Evolutionary conservation across 2,888 invertebrate species (phyloP).

Genomic region (Metalampra italica): DNA sequence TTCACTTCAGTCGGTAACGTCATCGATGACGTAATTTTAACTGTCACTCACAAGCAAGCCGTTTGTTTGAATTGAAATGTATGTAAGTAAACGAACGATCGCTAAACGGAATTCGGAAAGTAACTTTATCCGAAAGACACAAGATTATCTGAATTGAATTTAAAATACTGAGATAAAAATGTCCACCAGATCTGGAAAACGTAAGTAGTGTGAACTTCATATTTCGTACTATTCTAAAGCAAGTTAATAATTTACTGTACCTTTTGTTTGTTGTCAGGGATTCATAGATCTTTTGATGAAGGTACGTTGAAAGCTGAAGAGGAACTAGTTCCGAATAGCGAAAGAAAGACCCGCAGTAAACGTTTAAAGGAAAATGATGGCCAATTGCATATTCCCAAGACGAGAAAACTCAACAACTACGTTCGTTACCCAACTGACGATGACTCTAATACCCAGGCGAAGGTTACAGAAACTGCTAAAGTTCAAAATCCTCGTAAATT

Average conservation of each 20-base stretch:
- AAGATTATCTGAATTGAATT: too few species aligned
- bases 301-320: constrained; percentile 16
- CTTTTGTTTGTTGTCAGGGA: constrained; percentile 46
- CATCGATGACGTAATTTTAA: background rate
- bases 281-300: constrained; percentile 43
- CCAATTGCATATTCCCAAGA: constrained; percentile 23
- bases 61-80: background rate
- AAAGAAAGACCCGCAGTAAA: constrained; percentile 47
- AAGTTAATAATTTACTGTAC: background rate
- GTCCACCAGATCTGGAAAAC: constrained; percentile 68
- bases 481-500: constrained; percentile 22
- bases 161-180: constrained; percentile 33
- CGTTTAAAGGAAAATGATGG: constrained; percentile 40
- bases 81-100: constrained; percentile 13
- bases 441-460: constrained; percentile 19
- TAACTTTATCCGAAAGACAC: too few species aligned
- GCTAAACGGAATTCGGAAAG: constrained; percentile 32
- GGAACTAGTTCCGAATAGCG: constrained; percentile 29
- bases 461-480: constrained; percentile 16
- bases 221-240: background rate
- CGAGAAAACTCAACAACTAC: constrained; percentile 50
- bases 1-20: too few species aligned
- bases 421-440: constrained; percentile 54
- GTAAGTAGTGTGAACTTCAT: constrained; percentile 36
- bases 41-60: background rate